These are phyloP conservation scores for Tricholauxania praeusta DNA, from an alignment of 2,888 invertebrate species.

Conservation along the genomic window DNA sequence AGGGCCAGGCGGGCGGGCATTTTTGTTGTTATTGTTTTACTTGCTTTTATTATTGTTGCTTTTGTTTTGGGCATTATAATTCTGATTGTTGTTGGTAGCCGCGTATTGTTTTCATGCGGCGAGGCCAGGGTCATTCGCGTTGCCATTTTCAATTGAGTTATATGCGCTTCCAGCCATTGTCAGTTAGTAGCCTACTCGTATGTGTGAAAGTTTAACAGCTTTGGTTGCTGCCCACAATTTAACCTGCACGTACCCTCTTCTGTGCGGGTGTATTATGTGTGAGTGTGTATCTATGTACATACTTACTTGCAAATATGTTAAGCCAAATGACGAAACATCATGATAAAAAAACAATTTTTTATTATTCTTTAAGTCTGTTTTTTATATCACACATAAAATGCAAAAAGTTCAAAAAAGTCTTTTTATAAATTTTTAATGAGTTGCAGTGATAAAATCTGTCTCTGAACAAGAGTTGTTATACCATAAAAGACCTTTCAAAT, in stretches of 20 bases:
- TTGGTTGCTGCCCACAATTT: not conserved
- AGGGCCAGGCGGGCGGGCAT: not conserved
- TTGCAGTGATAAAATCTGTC: too few relatives aligned
- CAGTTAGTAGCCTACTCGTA: not conserved
- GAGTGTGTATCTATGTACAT: too few relatives aligned
- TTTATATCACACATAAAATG: not conserved
- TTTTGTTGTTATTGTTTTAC: conserved; percentile 5
- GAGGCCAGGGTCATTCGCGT: conserved; percentile 30
- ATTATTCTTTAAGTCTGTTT: not conserved
- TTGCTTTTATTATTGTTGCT: not conserved
- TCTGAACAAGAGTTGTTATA: too few relatives aligned
- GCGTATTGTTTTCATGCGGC: conserved; percentile 5
- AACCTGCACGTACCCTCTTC: not conserved
- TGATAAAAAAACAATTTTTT: not conserved
- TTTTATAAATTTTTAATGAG: too few relatives aligned
- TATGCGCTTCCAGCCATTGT: conserved; percentile 9
- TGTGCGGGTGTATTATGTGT: too few relatives aligned
- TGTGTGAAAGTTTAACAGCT: not conserved
- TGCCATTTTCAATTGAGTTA: conserved; percentile 29
- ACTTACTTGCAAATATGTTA: not conserved
- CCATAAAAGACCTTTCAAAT: too few relatives aligned
- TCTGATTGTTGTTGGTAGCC: not conserved
- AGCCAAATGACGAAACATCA: not conserved
- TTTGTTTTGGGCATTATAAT: not conserved
- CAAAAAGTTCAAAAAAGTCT: too few relatives aligned